Conservation (phyloP, 2,888 invertebrate genomes). For the Ptychoptera albimana region DNA sequence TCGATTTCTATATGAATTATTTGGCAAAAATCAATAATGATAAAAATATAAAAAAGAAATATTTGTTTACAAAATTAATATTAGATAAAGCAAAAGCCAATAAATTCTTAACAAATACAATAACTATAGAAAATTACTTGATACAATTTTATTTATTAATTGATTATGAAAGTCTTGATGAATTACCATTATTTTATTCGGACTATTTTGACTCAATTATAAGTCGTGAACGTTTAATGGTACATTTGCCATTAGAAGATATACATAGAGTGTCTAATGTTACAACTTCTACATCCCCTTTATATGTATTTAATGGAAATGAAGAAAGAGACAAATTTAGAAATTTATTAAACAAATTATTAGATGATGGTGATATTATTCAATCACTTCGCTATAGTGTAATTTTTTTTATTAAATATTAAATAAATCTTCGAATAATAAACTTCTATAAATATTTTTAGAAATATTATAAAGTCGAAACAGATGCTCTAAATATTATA, state of each 20-base stretch:
- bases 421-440: slow-evolving; percentile 17
- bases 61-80: too few relatives aligned
- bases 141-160: slow-evolving; percentile 22
- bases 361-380: slow-evolving; percentile 38
- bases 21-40: too few relatives aligned
- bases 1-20: too few relatives aligned
- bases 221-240: slow-evolving; percentile 24
- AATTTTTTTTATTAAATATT: slow-evolving; percentile 16
- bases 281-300: slow-evolving; percentile 19
- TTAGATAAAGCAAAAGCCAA: too few relatives aligned
- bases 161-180: slow-evolving; percentile 11
- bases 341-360: slow-evolving; percentile 31
- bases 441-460: slow-evolving; percentile 13
- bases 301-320: slow-evolving; percentile 5
- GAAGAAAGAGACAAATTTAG: slow-evolving; percentile 18
- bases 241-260: slow-evolving; percentile 28
- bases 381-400: slow-evolving; percentile 38
- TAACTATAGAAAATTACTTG: slow-evolving; percentile 6
- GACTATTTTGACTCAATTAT: slow-evolving; percentile 29
- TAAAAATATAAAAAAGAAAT: too few relatives aligned
- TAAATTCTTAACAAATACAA: too few relatives aligned
- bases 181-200: slow-evolving; percentile 24
- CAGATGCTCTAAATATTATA: slow-evolving; percentile 37
- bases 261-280: slow-evolving; percentile 28
- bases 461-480: slow-evolving; percentile 22